Evolutionary conservation across 37 sponge, comb jelly and placozoan species (phyloP).

Genomic region (Mnemiopsis leidyi): DNA sequence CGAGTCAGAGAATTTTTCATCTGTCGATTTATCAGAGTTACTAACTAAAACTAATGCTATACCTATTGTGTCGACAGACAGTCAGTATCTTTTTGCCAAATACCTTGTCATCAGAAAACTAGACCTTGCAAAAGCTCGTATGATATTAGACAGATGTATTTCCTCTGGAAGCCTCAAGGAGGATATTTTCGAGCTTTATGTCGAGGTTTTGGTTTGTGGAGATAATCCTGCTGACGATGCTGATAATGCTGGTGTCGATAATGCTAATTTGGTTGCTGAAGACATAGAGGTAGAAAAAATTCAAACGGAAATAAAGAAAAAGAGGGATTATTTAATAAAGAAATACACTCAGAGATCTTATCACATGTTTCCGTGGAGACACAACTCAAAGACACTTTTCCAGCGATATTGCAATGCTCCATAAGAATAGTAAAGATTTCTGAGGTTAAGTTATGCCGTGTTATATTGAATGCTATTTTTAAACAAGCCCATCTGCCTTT

Average conservation of each 20-base stretch:
- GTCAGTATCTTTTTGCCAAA: not conserved
- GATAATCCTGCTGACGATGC: not conserved
- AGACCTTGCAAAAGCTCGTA: not conserved
- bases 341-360: not conserved
- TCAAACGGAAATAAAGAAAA: not conserved
- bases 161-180: not conserved
- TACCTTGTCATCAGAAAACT: not conserved
- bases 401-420: no score
- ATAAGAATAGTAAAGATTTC: no score
- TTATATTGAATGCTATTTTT: no score
- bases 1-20: not conserved
- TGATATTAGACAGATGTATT: not conserved
- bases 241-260: not conserved
- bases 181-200: not conserved
- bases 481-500: no score
- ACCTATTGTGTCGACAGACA: not conserved
- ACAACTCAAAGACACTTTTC: not conserved
- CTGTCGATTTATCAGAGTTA: not conserved
- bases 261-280: not conserved
- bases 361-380: constrained; percentile 19
- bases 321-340: not conserved
- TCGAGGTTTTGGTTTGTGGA: not conserved
- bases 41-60: not conserved
- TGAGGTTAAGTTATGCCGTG: no score
- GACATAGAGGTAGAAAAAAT: not conserved